Base-by-base conservation (phyloP, 1,140 invertebrate species). In the Drosophila seguyi region DNA sequence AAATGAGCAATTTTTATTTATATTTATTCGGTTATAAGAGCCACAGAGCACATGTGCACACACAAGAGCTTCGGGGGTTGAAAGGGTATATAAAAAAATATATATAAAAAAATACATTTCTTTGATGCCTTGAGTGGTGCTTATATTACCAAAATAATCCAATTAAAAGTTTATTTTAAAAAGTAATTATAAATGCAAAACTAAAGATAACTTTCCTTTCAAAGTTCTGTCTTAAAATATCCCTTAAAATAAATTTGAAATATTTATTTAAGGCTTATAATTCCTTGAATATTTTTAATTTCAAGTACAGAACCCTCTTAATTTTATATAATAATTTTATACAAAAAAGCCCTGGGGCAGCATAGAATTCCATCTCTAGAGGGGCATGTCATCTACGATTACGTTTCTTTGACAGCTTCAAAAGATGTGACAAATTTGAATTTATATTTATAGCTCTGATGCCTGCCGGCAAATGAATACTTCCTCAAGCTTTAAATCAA, bases 1-100 rank as follows among this genome's bases (percentile, higher is more conserved):
- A 87, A 87, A 87, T 87, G 84, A 75, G 76, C 80, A 81, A 90
- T 84, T 84, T 82, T 84, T 78, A 90, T 90, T 84, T 90, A 90
- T 84, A 76, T 68, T 67, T 59, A 58, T 78, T 42, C 44, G 44
- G 67, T 29, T 45, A 58, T 52, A 59, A 59, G 44, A 48, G 58
- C 34, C 55, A 34, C 31, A 11, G 31, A 25, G 8, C 11, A 22
- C 52, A 69, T 52, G 39, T 57, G 50, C 68, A 38, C 29, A 8
- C n/a, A 14, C 11, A 34, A 61, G 13, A 44, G 14, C 61, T 53
- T 20, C 8, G 41, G 45, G 61, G 61, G 61, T 53, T 69, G 62
- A 53, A 66, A 36, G 22, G 14, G 31, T 53, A 44, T 47, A 66
- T 29, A 44, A 8, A 50, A 67, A 36, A 22, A 10, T 14, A 3